These are phyloP conservation scores for Trematomus bernacchii DNA, from an alignment of 2,797 vertebrate genomes.

Conservation along the genomic window DNA sequence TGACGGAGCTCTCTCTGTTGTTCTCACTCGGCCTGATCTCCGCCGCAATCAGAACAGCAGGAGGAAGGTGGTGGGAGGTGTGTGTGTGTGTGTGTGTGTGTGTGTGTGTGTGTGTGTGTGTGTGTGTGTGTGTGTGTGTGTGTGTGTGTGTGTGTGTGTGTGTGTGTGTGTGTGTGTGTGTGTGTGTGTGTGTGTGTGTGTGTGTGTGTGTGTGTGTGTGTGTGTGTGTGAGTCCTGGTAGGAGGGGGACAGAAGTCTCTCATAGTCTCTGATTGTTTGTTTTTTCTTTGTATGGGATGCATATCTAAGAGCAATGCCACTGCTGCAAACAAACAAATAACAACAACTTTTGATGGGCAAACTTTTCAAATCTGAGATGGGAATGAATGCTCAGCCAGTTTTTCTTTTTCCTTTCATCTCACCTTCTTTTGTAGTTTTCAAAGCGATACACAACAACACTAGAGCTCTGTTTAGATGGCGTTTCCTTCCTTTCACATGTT, in stretches of 20 bases:
- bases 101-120: background rate
- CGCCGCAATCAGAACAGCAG: constrained; percentile 61
- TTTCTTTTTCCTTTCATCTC: constrained; percentile 12
- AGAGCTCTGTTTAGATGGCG: constrained; percentile 4
- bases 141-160: background rate
- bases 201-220: constrained; percentile 12
- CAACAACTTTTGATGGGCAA: constrained; percentile 46
- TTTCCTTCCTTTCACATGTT: constrained; percentile 27
- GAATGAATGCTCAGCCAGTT: background rate
- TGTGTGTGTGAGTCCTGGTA: too few relatives aligned
- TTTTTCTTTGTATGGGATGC: constrained; percentile 39
- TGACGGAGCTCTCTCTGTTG: constrained; percentile 58
- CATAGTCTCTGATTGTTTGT: constrained; percentile 37
- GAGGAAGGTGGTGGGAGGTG: constrained; percentile 63
- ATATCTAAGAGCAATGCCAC: constrained; percentile 34
- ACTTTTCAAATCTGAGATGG: constrained; percentile 27
- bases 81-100: constrained; percentile 28
- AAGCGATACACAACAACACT: constrained; percentile 31
- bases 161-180: background rate
- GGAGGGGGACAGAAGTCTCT: constrained; percentile 14
- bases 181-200: background rate
- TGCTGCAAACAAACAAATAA: constrained; percentile 34
- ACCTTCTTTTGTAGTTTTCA: constrained; percentile 39
- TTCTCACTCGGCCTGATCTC: constrained; percentile 53
- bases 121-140: background rate